A percentile compares a stretch with the other conserved stretches of the same genome.
phyloP scores from a whole-genome alignment of 2,113 vertebrate genomes.

The Vireo altiloquus region DNA sequence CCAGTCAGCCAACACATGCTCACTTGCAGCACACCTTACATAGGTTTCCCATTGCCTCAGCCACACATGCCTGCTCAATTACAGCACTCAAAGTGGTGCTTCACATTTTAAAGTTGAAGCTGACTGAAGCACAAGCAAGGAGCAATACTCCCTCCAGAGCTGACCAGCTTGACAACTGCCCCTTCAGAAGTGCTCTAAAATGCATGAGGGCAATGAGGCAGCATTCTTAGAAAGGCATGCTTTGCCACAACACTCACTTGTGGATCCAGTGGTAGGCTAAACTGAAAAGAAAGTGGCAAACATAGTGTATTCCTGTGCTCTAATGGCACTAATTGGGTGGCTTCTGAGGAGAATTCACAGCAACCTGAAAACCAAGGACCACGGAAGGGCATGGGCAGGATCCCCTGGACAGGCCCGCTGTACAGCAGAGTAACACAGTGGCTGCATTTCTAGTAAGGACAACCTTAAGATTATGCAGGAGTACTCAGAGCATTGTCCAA shows the following conservation, averaged over 20 bases:
- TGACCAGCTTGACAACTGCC: neutral
- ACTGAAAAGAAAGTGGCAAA: neutral
- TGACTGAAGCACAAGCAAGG: neutral
- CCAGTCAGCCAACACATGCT: neutral
- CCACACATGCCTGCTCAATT: neutral
- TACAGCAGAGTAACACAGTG: neutral
- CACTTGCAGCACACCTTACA: neutral
- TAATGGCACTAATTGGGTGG: fast-evolving
- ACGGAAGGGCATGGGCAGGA: neutral
- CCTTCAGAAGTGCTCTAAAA: neutral
- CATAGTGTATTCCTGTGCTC: neutral
- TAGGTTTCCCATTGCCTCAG: neutral
- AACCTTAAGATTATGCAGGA: neutral
- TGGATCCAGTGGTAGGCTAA: neutral
- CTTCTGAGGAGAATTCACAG: neutral
- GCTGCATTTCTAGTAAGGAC: neutral
- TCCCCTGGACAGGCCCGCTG: neutral
- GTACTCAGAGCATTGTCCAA: neutral
- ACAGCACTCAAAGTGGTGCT: neutral
- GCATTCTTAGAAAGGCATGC: neutral
- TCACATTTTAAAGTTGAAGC: neutral
- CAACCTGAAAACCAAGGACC: neutral
- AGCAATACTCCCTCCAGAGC: neutral
- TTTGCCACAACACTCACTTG: neutral
- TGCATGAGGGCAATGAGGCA: neutral